phyloP scores from a whole-genome alignment of 1,140 invertebrate genomes.

The Lepidurus packardi region DNA sequence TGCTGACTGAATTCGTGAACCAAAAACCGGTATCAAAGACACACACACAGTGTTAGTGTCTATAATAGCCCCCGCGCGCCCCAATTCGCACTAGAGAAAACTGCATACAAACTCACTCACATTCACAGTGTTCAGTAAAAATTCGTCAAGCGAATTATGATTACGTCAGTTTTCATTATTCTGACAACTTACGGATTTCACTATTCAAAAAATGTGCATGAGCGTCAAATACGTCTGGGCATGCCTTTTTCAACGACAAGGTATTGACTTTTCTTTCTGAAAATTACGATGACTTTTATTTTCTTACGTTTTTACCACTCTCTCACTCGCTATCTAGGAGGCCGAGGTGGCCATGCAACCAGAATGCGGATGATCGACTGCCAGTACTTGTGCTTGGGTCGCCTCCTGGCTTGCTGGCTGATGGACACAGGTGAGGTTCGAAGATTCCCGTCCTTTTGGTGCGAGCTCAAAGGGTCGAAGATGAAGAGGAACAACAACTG shows the following conservation, averaged over 20 bases:
- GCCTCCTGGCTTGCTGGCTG: slow-evolving; percentile 6
- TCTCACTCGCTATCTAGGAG: neutral
- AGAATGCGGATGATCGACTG: slow-evolving; percentile 21
- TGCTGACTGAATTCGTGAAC: neutral
- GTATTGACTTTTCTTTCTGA: neutral
- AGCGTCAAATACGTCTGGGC: too few relatives aligned
- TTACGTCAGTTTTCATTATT: too few relatives aligned
- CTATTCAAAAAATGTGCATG: too few relatives aligned
- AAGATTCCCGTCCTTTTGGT: slow-evolving; percentile 3
- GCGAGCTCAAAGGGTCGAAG: slow-evolving; percentile 7
- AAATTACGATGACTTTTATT: neutral
- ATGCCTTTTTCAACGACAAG: too few relatives aligned
- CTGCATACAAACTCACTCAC: neutral
- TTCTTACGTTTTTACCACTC: too few relatives aligned
- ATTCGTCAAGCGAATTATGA: neutral
- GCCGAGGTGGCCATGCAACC: slow-evolving; percentile 16
- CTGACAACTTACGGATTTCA: too few relatives aligned
- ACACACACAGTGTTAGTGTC: neutral
- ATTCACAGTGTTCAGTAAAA: neutral
- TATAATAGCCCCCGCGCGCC: neutral
- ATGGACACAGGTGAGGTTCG: slow-evolving; percentile 17
- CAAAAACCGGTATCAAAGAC: neutral
- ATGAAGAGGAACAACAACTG: neutral
- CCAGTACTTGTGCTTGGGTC: neutral
- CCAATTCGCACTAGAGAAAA: neutral